phyloP scores from a whole-genome alignment of 2,113 vertebrate species.

The Steatornis caripensis region DNA sequence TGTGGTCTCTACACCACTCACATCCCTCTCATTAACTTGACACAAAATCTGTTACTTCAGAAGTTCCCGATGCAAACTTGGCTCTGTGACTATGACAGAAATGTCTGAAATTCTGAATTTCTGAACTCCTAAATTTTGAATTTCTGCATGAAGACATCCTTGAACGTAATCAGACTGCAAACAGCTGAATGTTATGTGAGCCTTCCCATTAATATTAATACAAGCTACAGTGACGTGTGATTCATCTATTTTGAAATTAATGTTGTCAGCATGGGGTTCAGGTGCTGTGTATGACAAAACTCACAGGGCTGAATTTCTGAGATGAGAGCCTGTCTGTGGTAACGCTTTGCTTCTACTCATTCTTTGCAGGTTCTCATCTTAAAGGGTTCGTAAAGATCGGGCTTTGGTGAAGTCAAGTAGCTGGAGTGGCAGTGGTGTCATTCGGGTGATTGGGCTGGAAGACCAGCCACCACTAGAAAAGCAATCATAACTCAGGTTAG shows the following conservation, averaged over 20 bases:
- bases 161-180: background rate
- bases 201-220: background rate
- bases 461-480: background rate
- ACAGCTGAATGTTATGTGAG: background rate
- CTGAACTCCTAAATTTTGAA: background rate
- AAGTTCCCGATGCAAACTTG: background rate
- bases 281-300: background rate
- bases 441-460: background rate
- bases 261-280: background rate
- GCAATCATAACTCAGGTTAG: background rate
- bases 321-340: background rate
- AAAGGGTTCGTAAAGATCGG: background rate
- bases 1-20: background rate
- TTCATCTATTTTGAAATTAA: background rate
- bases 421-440: background rate
- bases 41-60: background rate
- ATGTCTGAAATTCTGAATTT: background rate
- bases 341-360: background rate
- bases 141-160: too few species aligned
- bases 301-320: background rate
- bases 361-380: background rate
- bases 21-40: background rate
- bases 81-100: background rate
- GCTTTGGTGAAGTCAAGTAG: background rate
- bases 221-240: background rate